Evolutionary conservation across 2,113 vertebrate genomes (phyloP).

Genomic region (Struthio camelus): DNA sequence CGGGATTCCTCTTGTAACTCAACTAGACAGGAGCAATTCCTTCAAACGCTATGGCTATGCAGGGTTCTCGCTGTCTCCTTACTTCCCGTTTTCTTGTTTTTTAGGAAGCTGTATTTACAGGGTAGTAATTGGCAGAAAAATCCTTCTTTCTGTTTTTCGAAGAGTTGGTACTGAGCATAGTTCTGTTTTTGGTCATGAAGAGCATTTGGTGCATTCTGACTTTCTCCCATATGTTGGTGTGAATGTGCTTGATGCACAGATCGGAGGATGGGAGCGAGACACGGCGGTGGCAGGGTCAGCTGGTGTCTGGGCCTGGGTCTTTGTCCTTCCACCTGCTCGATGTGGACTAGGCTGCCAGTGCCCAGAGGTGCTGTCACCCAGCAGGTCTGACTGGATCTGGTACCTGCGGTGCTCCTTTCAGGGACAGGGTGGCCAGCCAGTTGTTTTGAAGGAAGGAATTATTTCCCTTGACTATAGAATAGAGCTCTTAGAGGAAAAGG

Average conservation of each 20-base stretch:
- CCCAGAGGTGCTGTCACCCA: background rate
- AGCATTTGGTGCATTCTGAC: background rate
- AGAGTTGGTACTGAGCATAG: background rate
- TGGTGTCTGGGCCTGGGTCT: background rate
- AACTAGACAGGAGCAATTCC: background rate
- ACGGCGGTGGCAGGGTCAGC: background rate
- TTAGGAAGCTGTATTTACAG: background rate
- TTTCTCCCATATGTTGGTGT: background rate
- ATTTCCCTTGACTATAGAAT: background rate
- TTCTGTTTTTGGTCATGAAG: background rate
- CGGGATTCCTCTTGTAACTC: background rate
- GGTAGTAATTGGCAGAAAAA: background rate
- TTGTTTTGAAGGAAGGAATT: background rate
- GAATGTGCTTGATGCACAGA: background rate
- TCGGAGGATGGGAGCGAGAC: background rate
- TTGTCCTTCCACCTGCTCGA: background rate
- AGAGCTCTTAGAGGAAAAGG: background rate
- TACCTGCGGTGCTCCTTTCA: background rate
- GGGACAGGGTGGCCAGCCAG: background rate
- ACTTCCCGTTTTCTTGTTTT: background rate
- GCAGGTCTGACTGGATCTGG: background rate
- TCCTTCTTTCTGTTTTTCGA: accelerated
- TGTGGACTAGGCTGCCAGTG: background rate
- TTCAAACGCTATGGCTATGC: background rate
- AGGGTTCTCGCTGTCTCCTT: background rate